phyloP scores from a whole-genome alignment of 2,797 vertebrate genomes.

The Glyptemys insculpta region DNA sequence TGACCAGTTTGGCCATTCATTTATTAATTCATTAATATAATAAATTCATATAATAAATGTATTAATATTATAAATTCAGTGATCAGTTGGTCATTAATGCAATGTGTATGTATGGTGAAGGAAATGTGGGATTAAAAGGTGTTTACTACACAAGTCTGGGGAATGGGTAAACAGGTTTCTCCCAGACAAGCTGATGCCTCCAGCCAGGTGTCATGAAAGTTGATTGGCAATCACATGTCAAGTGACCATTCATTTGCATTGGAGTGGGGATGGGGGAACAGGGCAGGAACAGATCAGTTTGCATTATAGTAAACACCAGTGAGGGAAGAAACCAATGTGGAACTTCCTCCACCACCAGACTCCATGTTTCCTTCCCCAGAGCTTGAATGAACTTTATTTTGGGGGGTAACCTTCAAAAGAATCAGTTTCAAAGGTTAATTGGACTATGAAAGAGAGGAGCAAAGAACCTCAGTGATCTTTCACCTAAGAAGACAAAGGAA shows the following conservation, averaged over 20 bases:
- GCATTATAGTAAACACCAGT: background rate
- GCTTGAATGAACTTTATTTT: background rate
- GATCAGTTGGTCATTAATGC: background rate
- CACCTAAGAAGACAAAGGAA: background rate
- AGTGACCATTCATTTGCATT: background rate
- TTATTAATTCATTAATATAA: background rate
- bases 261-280: background rate
- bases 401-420: background rate
- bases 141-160: background rate
- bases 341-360: background rate
- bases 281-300: background rate
- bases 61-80: background rate
- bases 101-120: background rate
- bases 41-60: too few species aligned
- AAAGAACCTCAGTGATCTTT: background rate
- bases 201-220: background rate
- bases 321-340: background rate
- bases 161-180: background rate
- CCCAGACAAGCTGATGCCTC: background rate
- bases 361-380: background rate
- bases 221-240: background rate
- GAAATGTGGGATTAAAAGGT: background rate
- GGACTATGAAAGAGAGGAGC: background rate
- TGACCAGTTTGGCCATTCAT: background rate
- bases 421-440: background rate